A percentile compares a stretch with the other conserved stretches of the same genome.
phyloP scores from a whole-genome alignment of 2,888 invertebrate genomes.

The Prenolepis imparis region DNA sequence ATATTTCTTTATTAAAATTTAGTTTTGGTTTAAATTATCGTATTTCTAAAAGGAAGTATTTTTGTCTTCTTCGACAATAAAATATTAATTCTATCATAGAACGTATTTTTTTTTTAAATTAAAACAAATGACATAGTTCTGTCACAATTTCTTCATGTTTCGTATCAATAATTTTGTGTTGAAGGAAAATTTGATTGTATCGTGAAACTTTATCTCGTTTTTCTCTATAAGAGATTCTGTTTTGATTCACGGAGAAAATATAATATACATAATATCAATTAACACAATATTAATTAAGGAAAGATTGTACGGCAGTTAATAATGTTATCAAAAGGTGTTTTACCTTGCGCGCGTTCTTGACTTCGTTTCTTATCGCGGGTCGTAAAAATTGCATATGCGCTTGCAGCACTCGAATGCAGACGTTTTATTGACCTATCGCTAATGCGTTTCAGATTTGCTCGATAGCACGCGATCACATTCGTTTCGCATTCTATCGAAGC shows the following conservation, averaged over 20 bases:
- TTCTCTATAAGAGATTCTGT: not conserved
- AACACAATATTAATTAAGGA: constrained; percentile 13
- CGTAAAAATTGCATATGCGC: constrained; percentile 58
- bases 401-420: constrained; percentile 15
- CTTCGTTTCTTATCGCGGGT: constrained; percentile 64
- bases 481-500: not conserved
- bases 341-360: constrained; percentile 62
- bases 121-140: not conserved
- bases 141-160: not conserved
- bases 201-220: not conserved
- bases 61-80: not conserved
- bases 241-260: not conserved
- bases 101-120: not conserved
- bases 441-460: constrained; percentile 30
- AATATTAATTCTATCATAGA: constrained; percentile 44
- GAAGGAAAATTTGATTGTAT: not conserved
- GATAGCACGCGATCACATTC: constrained; percentile 29
- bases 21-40: not conserved
- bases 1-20: not conserved
- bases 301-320: not conserved
- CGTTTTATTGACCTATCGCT: constrained; percentile 57
- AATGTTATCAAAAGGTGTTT: constrained; percentile 38
- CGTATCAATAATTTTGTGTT: not conserved
- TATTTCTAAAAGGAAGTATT: not conserved
- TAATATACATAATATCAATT: constrained; percentile 15